These are phyloP conservation scores for Calameuta filiformis DNA, from an alignment of 2,888 invertebrate genomes.

Conservation along the genomic window DNA sequence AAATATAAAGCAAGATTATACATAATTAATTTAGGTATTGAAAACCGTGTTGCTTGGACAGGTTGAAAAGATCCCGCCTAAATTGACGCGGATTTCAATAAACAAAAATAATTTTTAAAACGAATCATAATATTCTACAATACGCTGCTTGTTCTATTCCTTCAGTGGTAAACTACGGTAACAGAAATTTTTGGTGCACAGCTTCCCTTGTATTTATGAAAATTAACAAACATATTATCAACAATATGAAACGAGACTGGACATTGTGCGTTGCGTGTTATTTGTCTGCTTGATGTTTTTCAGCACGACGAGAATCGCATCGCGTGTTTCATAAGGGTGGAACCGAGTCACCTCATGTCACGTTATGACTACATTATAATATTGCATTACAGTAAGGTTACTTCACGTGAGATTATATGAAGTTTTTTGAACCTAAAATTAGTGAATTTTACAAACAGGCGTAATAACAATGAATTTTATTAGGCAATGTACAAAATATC, in stretches of 20 bases:
- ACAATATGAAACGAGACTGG: background rate
- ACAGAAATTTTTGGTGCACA: background rate
- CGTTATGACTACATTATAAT: background rate
- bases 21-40: background rate
- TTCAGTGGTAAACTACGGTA: background rate
- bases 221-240: background rate
- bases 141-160: background rate
- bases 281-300: background rate
- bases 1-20: background rate
- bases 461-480: slow-evolving; percentile 29
- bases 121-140: background rate
- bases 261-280: background rate
- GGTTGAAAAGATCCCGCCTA: background rate
- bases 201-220: background rate
- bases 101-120: background rate
- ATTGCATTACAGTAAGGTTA: background rate
- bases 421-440: background rate
- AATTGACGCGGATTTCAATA: background rate
- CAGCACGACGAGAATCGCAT: background rate
- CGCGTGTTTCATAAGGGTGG: background rate
- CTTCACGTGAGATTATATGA: background rate
- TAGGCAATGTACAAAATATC: slow-evolving; percentile 50
- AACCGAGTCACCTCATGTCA: background rate
- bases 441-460: background rate
- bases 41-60: background rate